Percentiles rank a stretch among this genome's conserved stretches.
Evolutionary conservation across 2,797 vertebrate species (phyloP).

Genomic region (Epinephelus malabaricus): DNA sequence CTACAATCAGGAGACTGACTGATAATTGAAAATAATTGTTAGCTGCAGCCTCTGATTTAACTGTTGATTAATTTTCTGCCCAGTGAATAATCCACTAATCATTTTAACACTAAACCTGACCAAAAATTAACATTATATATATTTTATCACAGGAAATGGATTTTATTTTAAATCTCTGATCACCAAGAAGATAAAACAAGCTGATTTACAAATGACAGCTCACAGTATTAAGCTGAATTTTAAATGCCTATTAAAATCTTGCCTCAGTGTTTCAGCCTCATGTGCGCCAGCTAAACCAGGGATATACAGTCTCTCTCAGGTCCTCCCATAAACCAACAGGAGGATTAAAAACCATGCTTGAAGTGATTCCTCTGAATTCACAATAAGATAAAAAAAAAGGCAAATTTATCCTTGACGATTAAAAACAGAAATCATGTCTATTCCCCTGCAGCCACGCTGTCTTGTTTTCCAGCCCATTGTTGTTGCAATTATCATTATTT

Average conservation of each 20-base stretch:
- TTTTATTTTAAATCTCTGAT: conserved; percentile 7
- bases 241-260: not conserved
- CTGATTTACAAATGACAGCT: not conserved
- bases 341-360: conserved; percentile 11
- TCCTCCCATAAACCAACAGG: conserved; percentile 4
- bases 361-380: conserved; percentile 34
- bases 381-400: conserved; percentile 26
- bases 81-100: not conserved
- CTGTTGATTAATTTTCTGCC: not conserved
- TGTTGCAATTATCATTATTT: conserved; percentile 42
- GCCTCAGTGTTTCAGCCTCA: not conserved
- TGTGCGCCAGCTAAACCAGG: not conserved
- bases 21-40: conserved; percentile 5
- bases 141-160: not conserved
- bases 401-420: conserved; percentile 31
- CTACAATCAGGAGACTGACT: not conserved
- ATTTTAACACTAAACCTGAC: not conserved
- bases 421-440: conserved; percentile 18
- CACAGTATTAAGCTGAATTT: not conserved
- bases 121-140: no score
- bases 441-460: conserved; percentile 2
- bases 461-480: conserved; percentile 34
- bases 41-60: not conserved
- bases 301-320: not conserved
- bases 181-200: conserved; percentile 1